A percentile compares a stretch with the other conserved stretches of the same genome.
Conservation (phyloP, 2,113 vertebrate genomes). For the Apaloderma vittatum region DNA sequence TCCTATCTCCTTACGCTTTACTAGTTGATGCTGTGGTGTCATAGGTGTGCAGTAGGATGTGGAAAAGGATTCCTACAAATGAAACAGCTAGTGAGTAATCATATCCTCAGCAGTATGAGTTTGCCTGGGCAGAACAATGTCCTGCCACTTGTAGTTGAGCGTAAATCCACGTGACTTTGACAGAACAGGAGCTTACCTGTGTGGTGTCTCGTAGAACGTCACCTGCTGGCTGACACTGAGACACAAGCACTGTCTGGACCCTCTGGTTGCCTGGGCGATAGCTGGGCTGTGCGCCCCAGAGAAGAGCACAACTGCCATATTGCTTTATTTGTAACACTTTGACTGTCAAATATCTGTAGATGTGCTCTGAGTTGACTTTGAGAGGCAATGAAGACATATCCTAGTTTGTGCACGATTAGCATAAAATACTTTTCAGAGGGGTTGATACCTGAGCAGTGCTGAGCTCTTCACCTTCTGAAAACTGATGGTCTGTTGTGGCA, state of each 20-base stretch:
- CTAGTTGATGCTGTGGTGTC: background rate
- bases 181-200: background rate
- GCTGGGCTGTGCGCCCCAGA: background rate
- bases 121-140: background rate
- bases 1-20: background rate
- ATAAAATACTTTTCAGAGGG: background rate
- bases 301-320: background rate
- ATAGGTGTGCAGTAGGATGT: background rate
- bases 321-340: background rate
- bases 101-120: background rate
- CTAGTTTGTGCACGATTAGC: background rate
- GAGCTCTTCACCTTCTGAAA: background rate
- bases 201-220: background rate
- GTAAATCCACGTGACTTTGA: accelerated
- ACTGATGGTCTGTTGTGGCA: background rate
- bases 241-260: accelerated
- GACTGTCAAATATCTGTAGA: background rate
- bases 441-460: background rate
- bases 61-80: background rate
- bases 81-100: background rate
- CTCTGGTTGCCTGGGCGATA: accelerated
- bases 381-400: background rate
- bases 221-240: accelerated
- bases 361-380: background rate
- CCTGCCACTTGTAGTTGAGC: background rate